phyloP scores from a whole-genome alignment of 1,140 invertebrate species.

The Lamellibrachia luymesi region DNA sequence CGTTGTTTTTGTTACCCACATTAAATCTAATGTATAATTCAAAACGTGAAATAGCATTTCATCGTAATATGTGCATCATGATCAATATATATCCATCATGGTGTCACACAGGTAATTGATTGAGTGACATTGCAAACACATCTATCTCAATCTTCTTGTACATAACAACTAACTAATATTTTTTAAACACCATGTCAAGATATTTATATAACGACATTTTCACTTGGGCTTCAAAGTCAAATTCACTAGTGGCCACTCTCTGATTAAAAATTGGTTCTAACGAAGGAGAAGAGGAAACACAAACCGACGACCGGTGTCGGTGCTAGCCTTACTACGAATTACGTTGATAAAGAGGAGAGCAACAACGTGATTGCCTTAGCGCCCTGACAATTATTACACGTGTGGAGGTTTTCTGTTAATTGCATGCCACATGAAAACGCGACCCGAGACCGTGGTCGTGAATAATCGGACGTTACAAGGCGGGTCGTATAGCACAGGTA shows the following conservation, averaged over 20 bases:
- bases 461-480: neutral
- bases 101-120: neutral
- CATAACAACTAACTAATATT: neutral
- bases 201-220: neutral
- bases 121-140: neutral
- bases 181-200: neutral
- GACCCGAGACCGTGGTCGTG: neutral
- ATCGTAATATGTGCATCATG: neutral
- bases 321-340: too few species aligned
- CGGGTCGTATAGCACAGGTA: neutral
- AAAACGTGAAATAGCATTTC: neutral
- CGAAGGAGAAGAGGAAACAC: too few species aligned
- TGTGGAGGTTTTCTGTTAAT: neutral
- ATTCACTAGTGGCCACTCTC: neutral
- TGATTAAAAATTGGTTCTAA: too few species aligned
- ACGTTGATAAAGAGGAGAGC: too few species aligned
- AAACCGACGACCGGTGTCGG: too few species aligned
- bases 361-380: neutral
- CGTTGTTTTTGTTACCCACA: neutral
- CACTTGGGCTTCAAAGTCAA: neutral
- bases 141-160: neutral
- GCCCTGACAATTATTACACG: neutral
- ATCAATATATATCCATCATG: too few species aligned
- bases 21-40: neutral
- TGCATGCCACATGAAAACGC: neutral